Base-by-base conservation (phyloP, 2,113 vertebrate species). In the Eurypyga helias region DNA sequence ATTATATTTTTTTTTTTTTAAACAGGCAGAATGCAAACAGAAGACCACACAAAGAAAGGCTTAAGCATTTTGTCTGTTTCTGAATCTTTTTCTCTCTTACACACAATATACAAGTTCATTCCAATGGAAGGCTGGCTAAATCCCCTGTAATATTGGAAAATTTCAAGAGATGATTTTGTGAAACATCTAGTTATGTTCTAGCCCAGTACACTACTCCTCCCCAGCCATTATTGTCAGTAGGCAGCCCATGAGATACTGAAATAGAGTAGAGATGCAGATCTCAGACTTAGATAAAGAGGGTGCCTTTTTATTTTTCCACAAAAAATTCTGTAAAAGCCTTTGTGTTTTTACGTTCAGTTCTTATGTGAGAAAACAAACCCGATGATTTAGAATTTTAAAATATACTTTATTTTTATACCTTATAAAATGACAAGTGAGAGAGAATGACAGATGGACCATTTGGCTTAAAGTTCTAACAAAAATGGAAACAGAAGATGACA, bases 381-480 rank as follows among this genome's bases (percentile, higher is more conserved):
- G 13, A 87, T 94, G 43, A 94, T 90, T 48, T 71, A 88, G 60
- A 77, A 90, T 95, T 93, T 96, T 94, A 97, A 96, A 93, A 54
- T 72, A 94, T 91, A 96, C 83, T 80, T 93, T 73, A 82, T 97
- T 98, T 97, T 90, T 96, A 60, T 69, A 93, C 45, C 65, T 96
- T 91, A 80, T 97, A 97, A 92, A 92, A 97, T 97, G 89, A 94
- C 93, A 85, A 94, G 90, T 34, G 57, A 94, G 88, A 93, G 67
- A 94, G 91, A 85, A 97, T 96, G 84, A 94, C 97, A 98, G 97
- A 98, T 98, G 97, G 97, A 95, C 86, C 49, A 87, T 95, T 97
- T 98, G 98, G 97, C 97, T 98, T 86, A 41, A 90, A 61, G 43
- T 97, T 96, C 83, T 96, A 93, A 94, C 64, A 96, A 85, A 96